A percentile compares a stretch with the other conserved stretches of the same genome.
These are phyloP conservation scores for Mythimna vitellina DNA, from an alignment of 2,888 invertebrate species.

Conservation along the genomic window DNA sequence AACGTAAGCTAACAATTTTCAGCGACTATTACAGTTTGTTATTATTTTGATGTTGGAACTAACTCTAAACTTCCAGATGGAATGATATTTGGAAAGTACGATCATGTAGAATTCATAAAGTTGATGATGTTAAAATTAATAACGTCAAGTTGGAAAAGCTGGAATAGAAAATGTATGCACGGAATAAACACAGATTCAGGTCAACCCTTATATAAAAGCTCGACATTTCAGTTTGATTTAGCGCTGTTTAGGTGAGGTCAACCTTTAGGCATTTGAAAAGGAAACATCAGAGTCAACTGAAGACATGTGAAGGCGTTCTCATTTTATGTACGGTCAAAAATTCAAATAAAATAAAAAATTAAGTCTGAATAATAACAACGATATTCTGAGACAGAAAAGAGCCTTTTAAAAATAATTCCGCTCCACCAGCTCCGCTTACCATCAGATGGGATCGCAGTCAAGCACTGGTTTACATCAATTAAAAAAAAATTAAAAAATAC, in stretches of 20 bases:
- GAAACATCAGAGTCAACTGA: constrained; percentile 2
- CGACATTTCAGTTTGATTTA: constrained; percentile 8
- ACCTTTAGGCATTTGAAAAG: background rate
- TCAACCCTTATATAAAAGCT: background rate
- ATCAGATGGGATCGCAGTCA: too few species aligned
- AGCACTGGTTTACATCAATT: too few species aligned
- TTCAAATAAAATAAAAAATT: too few species aligned
- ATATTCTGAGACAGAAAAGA: too few species aligned
- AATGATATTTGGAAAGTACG: background rate
- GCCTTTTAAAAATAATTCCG: too few species aligned
- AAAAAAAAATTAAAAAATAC: too few species aligned
- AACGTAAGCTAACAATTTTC: constrained; percentile 9
- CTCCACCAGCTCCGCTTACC: too few species aligned
- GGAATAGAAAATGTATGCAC: background rate
- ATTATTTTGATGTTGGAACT: background rate
- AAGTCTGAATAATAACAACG: too few species aligned
- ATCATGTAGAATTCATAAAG: constrained; percentile 3
- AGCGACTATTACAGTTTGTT: background rate
- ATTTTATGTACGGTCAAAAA: too few species aligned
- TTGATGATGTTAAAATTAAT: constrained; percentile 8
- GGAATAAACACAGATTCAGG: background rate
- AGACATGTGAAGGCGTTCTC: background rate
- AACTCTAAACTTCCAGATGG: constrained; percentile 1
- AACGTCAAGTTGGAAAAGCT: background rate
- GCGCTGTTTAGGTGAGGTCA: constrained; percentile 1